A percentile compares a stretch with the other conserved stretches of the same genome.
Evolutionary conservation across 2,888 invertebrate genomes (phyloP).

Genomic region (Eupithecia abbreviata): DNA sequence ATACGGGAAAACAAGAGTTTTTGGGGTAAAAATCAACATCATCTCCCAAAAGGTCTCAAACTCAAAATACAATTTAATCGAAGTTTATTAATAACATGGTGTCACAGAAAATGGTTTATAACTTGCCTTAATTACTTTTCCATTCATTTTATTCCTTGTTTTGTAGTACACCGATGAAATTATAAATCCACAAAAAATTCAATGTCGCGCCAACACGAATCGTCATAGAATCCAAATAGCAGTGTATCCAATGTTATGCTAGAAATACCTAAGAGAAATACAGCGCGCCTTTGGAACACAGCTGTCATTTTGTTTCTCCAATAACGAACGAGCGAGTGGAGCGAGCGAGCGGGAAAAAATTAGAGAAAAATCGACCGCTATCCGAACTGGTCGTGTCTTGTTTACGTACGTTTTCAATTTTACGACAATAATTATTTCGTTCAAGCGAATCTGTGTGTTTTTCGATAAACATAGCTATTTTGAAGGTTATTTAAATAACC

Average conservation of each 20-base stretch:
- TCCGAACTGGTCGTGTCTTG: constrained; percentile 17
- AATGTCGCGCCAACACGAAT: no score
- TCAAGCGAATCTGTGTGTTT: constrained; percentile 12
- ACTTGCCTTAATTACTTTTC: neutral
- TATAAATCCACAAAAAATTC: no score
- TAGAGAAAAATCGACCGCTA: constrained; percentile 36
- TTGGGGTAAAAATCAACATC: no score
- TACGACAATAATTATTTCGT: constrained; percentile 20
- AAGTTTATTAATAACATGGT: neutral
- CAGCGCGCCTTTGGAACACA: constrained; percentile 13
- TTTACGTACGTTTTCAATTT: constrained; percentile 2
- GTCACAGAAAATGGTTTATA: neutral
- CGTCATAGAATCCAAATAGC: no score
- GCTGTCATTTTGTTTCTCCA: constrained; percentile 17
- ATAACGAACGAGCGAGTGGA: neutral
- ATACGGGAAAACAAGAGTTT: no score
- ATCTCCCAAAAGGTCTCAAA: no score
- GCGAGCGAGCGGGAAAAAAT: constrained; percentile 32
- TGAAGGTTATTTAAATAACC: constrained; percentile 12
- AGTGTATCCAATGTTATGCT: no score
- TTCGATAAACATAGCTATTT: constrained; percentile 19
- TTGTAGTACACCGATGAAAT: no score
- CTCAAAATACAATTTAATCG: no score
- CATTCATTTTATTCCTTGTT: neutral
- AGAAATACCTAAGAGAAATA: neutral